phyloP scores from a whole-genome alignment of 2,888 invertebrate genomes.

The Prosopocoilus inquinatus region DNA sequence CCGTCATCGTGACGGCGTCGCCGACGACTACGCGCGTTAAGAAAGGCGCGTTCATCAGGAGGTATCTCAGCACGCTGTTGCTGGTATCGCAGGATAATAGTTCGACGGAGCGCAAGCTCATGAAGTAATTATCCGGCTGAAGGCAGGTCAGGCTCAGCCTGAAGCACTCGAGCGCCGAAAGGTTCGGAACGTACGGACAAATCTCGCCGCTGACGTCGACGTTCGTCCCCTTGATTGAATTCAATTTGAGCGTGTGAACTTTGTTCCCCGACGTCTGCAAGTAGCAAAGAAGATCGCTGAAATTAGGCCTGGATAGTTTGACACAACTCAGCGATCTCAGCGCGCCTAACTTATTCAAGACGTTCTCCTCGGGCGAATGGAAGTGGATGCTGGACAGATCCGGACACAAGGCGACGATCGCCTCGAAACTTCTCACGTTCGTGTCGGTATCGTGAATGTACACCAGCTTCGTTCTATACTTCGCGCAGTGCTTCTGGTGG shows the following conservation, averaged over 20 bases:
- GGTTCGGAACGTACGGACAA: slow-evolving; percentile 48
- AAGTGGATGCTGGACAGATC: slow-evolving; percentile 63
- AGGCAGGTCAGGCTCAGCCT: slow-evolving; percentile 62
- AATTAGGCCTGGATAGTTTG: slow-evolving; percentile 63
- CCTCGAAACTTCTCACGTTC: slow-evolving; percentile 58
- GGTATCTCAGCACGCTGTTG: slow-evolving; percentile 57
- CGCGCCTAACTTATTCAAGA: slow-evolving; percentile 54
- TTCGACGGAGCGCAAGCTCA: slow-evolving; percentile 62
- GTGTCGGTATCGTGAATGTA: slow-evolving; percentile 68
- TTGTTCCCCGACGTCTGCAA: slow-evolving; percentile 51
- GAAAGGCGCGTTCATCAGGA: slow-evolving; percentile 61
- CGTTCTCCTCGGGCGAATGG: slow-evolving; percentile 61
- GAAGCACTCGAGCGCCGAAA: slow-evolving; percentile 65
- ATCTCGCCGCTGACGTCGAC: slow-evolving; percentile 42
- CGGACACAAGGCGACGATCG: slow-evolving; percentile 62
- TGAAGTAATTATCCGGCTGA: slow-evolving; percentile 58
- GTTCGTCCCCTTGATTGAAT: slow-evolving; percentile 35
- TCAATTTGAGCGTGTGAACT: slow-evolving; percentile 41
- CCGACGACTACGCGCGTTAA: slow-evolving; percentile 64
- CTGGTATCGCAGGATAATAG: slow-evolving; percentile 65
- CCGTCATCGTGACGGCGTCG: slow-evolving; percentile 64
- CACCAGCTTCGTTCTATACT: slow-evolving; percentile 63
- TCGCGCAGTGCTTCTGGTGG: slow-evolving; percentile 55
- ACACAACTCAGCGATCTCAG: slow-evolving; percentile 56
- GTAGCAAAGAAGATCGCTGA: slow-evolving; percentile 59